Evolutionary conservation across 2,797 vertebrate species (phyloP).

Genomic region (Ctenopoma kingsleyae): DNA sequence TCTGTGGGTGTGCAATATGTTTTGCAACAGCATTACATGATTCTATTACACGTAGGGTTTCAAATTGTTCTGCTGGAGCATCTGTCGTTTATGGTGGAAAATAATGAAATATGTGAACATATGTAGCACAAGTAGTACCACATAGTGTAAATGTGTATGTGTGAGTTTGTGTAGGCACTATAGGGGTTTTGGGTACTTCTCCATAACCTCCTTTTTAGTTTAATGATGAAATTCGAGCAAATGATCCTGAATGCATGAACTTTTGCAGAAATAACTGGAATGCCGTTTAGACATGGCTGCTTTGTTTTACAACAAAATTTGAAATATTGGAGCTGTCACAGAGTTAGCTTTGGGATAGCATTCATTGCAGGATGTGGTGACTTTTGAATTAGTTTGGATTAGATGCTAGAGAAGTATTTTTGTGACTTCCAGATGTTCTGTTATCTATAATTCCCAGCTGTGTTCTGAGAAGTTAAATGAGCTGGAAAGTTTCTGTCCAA

Average conservation of each 20-base stretch:
- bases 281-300: constrained; percentile 44
- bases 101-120: constrained; percentile 18
- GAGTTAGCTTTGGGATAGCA: constrained; percentile 67
- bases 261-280: constrained; percentile 53
- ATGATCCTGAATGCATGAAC: constrained; percentile 38
- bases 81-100: constrained; percentile 4
- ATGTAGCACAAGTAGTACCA: constrained; percentile 1
- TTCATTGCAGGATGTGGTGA: constrained; percentile 77
- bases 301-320: constrained; percentile 39
- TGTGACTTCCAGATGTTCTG: constrained; percentile 83
- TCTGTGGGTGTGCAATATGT: constrained; percentile 18
- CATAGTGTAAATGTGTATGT: constrained; percentile 2
- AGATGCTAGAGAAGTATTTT: constrained; percentile 76
- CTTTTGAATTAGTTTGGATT: constrained; percentile 76
- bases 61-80: constrained; percentile 12
- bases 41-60: constrained; percentile 13
- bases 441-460: constrained; percentile 85
- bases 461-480: constrained; percentile 80
- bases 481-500: constrained; percentile 80
- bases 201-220: constrained; percentile 12
- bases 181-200: constrained; percentile 34
- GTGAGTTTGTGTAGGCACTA: constrained; percentile 10
- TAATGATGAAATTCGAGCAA: constrained; percentile 34
- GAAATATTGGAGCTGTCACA: constrained; percentile 64
- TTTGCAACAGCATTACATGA: constrained; percentile 20